Base-by-base conservation (phyloP, 2,888 invertebrate genomes). In the Nemapogon koenigi region DNA sequence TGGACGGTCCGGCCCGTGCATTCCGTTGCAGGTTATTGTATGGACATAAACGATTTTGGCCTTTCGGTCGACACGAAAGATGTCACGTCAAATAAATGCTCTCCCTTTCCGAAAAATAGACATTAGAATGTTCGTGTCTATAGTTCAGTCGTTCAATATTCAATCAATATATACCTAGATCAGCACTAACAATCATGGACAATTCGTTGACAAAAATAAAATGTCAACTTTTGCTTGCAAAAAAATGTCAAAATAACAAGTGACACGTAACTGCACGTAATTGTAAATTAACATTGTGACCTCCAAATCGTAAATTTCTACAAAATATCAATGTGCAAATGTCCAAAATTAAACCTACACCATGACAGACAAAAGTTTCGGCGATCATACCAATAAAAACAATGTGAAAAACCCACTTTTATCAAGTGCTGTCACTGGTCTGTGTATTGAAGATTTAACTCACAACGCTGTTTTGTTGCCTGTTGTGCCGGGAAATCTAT, bases 391-490 rank as follows among this genome's bases (percentile, higher is more conserved):
- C 39, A 66, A 59, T 49, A 64, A 62, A 59, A 68, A 63, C 58
- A 56, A 68, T 43, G 67, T 78, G 54, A 76, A 75, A 79, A 90
- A 90, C 69, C 85, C 89, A 18, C 76, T 90, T 50, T 76, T 91
- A 44, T 87, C 86, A 49, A 86, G 85, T 38, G 87, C 89, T 42
- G 88, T 89, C 45, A 86, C 85, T 47, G 88, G 87, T 38, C 82
- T 86, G 48, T 85, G 87, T 10, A 81, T 86, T 39, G 89, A 90
- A 50, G 88, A 88, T 66, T 85, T 88, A 70, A 81, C 86, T 46
- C 85, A 87, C 58, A 86, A 86, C 66, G 84, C 87, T 41, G 70
- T 89, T 43, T 68, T 90, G 52, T 72, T 89, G 56, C 89, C 90
- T 51, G 88, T 86, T 49, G 57, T 65, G 42, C 64, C 61, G 42